Evolutionary conservation across 1,140 invertebrate genomes (phyloP).

Genomic region (Atta texana): DNA sequence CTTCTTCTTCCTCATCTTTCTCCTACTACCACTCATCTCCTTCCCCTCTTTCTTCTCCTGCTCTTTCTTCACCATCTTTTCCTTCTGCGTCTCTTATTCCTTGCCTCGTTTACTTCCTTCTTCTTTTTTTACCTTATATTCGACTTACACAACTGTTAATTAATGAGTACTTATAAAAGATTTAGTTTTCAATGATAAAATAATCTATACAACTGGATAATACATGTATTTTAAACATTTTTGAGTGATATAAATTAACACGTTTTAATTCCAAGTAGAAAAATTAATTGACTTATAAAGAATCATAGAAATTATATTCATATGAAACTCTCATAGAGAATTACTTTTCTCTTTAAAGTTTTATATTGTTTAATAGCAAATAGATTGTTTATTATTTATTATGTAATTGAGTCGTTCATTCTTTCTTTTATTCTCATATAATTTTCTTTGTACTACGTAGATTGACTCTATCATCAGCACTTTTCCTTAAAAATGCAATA

Average conservation of each 20-base stretch:
- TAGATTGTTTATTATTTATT: background rate
- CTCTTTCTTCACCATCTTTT: slow-evolving; percentile 56
- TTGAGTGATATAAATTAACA: background rate
- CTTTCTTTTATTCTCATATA: background rate
- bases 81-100: slow-evolving; percentile 8
- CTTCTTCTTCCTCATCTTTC: slow-evolving; percentile 59
- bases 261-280: background rate
- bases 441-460: slow-evolving; percentile 5
- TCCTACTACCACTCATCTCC: slow-evolving; percentile 57
- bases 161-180: background rate
- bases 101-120: slow-evolving; percentile 39
- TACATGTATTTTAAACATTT: background rate
- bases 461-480: slow-evolving; percentile 8
- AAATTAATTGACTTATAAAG: background rate
- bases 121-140: slow-evolving; percentile 27
- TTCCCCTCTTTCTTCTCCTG: slow-evolving; percentile 31
- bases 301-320: background rate
- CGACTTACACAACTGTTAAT: slow-evolving; percentile 26
- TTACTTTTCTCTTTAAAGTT: background rate
- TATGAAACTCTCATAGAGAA: background rate
- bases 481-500: slow-evolving; percentile 30
- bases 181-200: background rate
- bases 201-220: background rate
- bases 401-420: slow-evolving; percentile 9
- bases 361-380: background rate